Conservation (phyloP, 1,140 invertebrate species). For the Melanaphis sacchari region DNA sequence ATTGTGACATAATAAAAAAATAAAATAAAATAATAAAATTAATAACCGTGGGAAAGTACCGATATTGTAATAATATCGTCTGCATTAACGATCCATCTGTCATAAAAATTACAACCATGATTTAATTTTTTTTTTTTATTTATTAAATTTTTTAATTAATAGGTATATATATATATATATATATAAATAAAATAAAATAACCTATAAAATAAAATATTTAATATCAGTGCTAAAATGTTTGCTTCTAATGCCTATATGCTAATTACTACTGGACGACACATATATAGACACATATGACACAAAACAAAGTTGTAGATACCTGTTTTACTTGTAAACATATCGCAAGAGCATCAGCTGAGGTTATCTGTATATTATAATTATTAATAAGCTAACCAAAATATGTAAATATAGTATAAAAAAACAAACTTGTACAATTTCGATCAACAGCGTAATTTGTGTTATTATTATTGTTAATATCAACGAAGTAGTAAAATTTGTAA, state of each 20-base stretch:
- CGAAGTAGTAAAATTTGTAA: background rate
- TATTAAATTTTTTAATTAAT: background rate
- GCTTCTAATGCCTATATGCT: conserved; percentile 56
- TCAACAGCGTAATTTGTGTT: background rate
- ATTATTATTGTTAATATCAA: conserved; percentile 13
- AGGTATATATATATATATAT: background rate
- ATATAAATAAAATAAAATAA: background rate
- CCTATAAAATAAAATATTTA: conserved; percentile 38
- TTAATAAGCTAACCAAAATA: background rate
- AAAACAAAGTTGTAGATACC: conserved; percentile 48
- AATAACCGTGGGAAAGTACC: background rate
- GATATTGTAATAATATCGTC: background rate
- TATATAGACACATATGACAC: conserved; percentile 47
- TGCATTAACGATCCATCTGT: background rate
- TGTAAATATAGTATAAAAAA: conserved; percentile 8
- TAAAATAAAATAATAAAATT: background rate
- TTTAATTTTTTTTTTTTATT: background rate
- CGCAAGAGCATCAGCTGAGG: conserved; percentile 48
- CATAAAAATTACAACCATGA: background rate
- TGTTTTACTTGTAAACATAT: conserved; percentile 32
- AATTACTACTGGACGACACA: conserved; percentile 57
- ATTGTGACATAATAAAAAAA: background rate
- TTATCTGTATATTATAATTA: conserved; percentile 17
- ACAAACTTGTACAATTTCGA: conserved; percentile 16
- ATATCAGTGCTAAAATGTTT: conserved; percentile 49